A percentile compares a stretch with the other conserved stretches of the same genome.
phyloP scores from a whole-genome alignment of 2,888 invertebrate species.

The Agrochola lychnidis region DNA sequence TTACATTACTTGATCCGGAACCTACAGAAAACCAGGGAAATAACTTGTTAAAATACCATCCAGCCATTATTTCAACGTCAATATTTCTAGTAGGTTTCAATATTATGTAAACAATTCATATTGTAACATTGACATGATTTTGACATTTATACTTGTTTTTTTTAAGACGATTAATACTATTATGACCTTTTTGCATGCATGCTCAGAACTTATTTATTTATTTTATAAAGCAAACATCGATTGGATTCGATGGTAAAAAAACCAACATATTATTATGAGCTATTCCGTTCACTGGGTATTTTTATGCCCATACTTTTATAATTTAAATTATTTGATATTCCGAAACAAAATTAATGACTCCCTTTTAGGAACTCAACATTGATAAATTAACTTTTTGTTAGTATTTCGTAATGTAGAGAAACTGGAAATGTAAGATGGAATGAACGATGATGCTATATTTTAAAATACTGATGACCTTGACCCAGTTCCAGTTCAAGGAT shows the following conservation, averaged over 20 bases:
- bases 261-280: constrained; percentile 16
- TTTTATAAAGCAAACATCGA: constrained; percentile 17
- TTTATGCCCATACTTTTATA: background rate
- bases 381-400: constrained; percentile 30
- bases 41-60: constrained; percentile 76
- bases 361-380: constrained; percentile 13
- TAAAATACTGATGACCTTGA: constrained; percentile 91
- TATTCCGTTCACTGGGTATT: constrained; percentile 19
- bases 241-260: constrained; percentile 20
- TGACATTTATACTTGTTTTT: constrained; percentile 53
- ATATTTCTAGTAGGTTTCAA: constrained; percentile 33
- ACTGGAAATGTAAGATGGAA: constrained; percentile 84
- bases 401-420: constrained; percentile 52
- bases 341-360: constrained; percentile 8
- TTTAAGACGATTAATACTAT: constrained; percentile 24
- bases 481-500: constrained; percentile 92
- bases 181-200: constrained; percentile 51
- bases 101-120: constrained; percentile 59
- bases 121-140: constrained; percentile 46
- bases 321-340: background rate
- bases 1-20: constrained; percentile 61
- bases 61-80: constrained; percentile 73
- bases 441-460: constrained; percentile 81
- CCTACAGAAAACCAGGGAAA: constrained; percentile 76
- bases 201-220: constrained; percentile 27